Evolutionary conservation across 2,888 invertebrate genomes (phyloP).

Genomic region (Siphlonurus alternatus): DNA sequence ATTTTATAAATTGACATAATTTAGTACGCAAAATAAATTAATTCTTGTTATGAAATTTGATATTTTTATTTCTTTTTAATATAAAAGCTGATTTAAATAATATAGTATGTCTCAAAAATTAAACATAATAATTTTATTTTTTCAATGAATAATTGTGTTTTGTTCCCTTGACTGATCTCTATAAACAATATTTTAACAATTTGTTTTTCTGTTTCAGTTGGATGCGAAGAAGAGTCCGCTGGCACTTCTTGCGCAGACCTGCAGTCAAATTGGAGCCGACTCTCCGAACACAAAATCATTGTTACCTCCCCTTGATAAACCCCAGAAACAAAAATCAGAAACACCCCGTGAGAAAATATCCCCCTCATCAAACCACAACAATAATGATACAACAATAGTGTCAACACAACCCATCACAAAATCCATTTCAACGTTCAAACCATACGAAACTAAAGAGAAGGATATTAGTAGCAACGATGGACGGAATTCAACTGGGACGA

Average conservation of each 20-base stretch:
- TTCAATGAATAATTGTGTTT: no score
- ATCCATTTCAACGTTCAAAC: constrained; percentile 43
- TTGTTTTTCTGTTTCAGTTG: constrained; percentile 55
- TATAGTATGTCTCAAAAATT: no score
- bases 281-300: constrained; percentile 56
- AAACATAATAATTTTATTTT: no score
- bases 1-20: no score
- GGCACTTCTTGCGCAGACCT: constrained; percentile 88
- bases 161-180: no score
- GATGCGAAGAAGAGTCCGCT: constrained; percentile 96
- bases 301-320: constrained; percentile 53
- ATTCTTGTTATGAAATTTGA: no score
- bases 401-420: constrained; percentile 21
- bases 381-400: neutral
- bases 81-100: no score
- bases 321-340: neutral
- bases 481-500: constrained; percentile 16
- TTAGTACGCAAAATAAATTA: no score
- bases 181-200: no score
- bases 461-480: neutral
- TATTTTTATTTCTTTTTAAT: neutral
- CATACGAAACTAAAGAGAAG: constrained; percentile 37
- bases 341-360: constrained; percentile 5
- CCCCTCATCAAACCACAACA: neutral
- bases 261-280: constrained; percentile 92